Base-by-base conservation (phyloP, 23 tunicate genomes). In the Ciona savignyi region DNA sequence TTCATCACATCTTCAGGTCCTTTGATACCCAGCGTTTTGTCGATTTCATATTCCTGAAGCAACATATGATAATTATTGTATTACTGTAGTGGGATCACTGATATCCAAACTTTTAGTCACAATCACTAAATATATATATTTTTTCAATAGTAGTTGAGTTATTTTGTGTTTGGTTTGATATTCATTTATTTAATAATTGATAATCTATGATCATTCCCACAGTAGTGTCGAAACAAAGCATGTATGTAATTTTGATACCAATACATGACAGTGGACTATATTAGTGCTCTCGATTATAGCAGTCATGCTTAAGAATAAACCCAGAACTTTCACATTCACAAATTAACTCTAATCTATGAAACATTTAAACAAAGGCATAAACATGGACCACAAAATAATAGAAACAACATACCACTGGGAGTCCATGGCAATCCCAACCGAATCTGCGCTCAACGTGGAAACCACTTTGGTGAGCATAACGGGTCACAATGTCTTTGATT, bases 361-460 rank as follows among this genome's bases (percentile, higher is more conserved):
- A n/a, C n/a, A n/a, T n/a, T n/a, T n/a, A n/a, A n/a, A n/a, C n/a
- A n/a, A n/a, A n/a, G n/a, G n/a, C n/a, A n/a, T n/a, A n/a, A n/a
- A n/a, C n/a, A n/a, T n/a, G n/a, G n/a, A n/a, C n/a, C n/a, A n/a
- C n/a, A n/a, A n/a, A n/a, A n/a, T n/a, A n/a, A n/a, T n/a, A n/a
- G n/a, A n/a, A n/a, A n/a, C 19, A 49, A 70, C 93, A 25, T 80
- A 89, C 96, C 60, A 93, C 98, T 23, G 98, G 98, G 29, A 93
- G 62, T 20, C 98, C 98, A 81, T 93, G 98, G 64, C 93, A 86
- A 75, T 93, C 98, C 98, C 98, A 93, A 21, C 98, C 98, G 77
- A 93, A 93, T 74, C 88, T 67, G 67, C 98, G 77, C 22, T 93
- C 98, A 25, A 93, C 98, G 73, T 93, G 80, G 51, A 72, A 86